These are phyloP conservation scores for Latrodectus hesperus DNA, from an alignment of 2,888 invertebrate species.

Conservation along the genomic window DNA sequence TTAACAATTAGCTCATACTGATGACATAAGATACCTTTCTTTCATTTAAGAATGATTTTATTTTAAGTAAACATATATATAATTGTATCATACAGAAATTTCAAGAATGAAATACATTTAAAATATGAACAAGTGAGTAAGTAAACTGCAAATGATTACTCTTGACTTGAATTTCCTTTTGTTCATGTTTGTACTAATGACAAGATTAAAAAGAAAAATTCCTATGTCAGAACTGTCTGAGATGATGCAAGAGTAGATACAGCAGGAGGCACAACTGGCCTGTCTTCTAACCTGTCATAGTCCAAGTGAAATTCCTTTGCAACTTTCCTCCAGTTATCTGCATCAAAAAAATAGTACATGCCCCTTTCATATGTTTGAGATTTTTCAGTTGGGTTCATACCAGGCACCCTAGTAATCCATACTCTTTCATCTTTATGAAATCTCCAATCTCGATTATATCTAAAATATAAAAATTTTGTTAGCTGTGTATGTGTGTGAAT, in stretches of 20 bases:
- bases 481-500: background rate
- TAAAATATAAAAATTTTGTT: slow-evolving; percentile 74
- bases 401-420: slow-evolving; percentile 98
- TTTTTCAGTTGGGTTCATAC: slow-evolving; percentile 94
- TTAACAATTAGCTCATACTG: no score
- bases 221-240: slow-evolving; percentile 57
- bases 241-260: slow-evolving; percentile 42
- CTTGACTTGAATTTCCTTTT: slow-evolving; percentile 45
- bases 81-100: no score
- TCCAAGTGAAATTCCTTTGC: slow-evolving; percentile 99
- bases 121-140: slow-evolving; percentile 48
- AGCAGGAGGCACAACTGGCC: slow-evolving; percentile 78
- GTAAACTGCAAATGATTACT: slow-evolving; percentile 50
- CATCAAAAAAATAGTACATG: slow-evolving; percentile 99
- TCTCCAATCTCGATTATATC: slow-evolving; percentile 99
- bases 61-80: no score
- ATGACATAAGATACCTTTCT: no score
- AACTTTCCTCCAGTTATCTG: slow-evolving; percentile 98
- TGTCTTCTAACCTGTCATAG: slow-evolving; percentile 98
- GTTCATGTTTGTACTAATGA: slow-evolving; percentile 50
- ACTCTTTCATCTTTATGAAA: slow-evolving; percentile 99
- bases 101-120: slow-evolving; percentile 47
- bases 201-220: slow-evolving; percentile 19
- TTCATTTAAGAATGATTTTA: no score
- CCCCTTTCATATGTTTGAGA: slow-evolving; percentile 97